These are phyloP conservation scores for Arion vulgaris DNA, from an alignment of 1,140 invertebrate species.

Conservation along the genomic window DNA sequence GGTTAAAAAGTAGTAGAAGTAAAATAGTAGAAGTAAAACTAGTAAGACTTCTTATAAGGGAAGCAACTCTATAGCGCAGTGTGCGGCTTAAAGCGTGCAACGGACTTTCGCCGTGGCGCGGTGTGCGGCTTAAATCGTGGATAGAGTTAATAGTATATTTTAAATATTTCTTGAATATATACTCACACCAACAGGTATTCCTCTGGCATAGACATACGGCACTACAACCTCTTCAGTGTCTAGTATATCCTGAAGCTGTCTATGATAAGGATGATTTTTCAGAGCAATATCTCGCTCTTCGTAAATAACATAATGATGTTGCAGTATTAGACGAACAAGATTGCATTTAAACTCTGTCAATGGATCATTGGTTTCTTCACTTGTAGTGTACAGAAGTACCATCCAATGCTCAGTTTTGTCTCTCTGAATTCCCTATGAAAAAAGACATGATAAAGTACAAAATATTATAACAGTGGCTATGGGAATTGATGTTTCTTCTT, in stretches of 20 bases:
- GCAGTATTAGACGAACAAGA: constrained; percentile 1
- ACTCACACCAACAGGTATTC: constrained; percentile 16
- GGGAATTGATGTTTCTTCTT: no score
- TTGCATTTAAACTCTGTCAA: constrained; percentile 7
- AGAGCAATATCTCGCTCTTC: constrained; percentile 26
- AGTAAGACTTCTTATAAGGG: no score
- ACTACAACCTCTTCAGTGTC: background rate
- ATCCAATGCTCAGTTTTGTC: constrained; percentile 11
- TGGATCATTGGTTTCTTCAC: background rate
- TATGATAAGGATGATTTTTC: background rate
- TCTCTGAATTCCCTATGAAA: background rate
- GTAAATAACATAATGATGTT: constrained; percentile 24
- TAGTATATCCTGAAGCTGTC: background rate
- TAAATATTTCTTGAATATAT: no score
- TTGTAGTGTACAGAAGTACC: constrained; percentile 27
- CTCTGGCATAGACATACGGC: constrained; percentile 7
- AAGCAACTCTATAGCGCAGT: no score
- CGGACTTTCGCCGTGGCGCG: no score
- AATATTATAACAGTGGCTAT: no score
- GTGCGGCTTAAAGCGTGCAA: no score
- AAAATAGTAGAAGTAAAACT: no score
- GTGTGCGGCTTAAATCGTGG: no score
- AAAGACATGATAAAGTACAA: background rate
- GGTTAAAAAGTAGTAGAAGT: no score
- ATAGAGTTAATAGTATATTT: no score